Percentiles rank a stretch among this genome's conserved stretches.
phyloP scores from a whole-genome alignment of 2,113 vertebrate genomes.

The Megaleporinus macrocephalus region DNA sequence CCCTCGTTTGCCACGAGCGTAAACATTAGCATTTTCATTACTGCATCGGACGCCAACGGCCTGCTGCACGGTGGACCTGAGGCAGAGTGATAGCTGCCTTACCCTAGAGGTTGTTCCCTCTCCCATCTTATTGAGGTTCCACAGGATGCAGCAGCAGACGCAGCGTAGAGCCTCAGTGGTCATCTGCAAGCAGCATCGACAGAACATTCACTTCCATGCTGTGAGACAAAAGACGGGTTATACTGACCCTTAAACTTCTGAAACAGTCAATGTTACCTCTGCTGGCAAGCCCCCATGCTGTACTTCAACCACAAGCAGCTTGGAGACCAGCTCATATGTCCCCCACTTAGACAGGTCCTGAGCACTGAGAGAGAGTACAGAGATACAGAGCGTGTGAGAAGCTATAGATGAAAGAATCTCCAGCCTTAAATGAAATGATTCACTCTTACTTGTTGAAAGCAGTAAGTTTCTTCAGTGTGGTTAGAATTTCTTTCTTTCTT shows the following conservation, averaged over 20 bases:
- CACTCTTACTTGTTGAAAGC: constrained; percentile 87
- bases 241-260: background rate
- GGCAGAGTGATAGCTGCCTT: constrained; percentile 52
- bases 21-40: constrained; percentile 42
- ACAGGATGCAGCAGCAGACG: constrained; percentile 81
- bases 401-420: background rate
- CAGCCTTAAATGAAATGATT: background rate
- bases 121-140: constrained; percentile 79
- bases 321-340: constrained; percentile 77
- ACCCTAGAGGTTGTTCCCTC: constrained; percentile 80
- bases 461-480: constrained; percentile 80
- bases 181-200: constrained; percentile 71
- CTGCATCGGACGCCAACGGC: constrained; percentile 14
- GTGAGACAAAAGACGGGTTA: background rate
- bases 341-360: constrained; percentile 85
- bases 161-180: constrained; percentile 82
- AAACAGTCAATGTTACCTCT: constrained; percentile 71
- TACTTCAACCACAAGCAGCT: constrained; percentile 74
- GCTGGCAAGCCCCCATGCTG: constrained; percentile 67
- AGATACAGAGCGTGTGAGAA: constrained; percentile 16
- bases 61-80: background rate
- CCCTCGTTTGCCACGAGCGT: background rate
- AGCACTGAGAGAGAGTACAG: constrained; percentile 75
- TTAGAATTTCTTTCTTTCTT: constrained; percentile 67
- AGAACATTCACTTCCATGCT: background rate